phyloP scores from a whole-genome alignment of 2,888 invertebrate species.

The Emmelina monodactyla region DNA sequence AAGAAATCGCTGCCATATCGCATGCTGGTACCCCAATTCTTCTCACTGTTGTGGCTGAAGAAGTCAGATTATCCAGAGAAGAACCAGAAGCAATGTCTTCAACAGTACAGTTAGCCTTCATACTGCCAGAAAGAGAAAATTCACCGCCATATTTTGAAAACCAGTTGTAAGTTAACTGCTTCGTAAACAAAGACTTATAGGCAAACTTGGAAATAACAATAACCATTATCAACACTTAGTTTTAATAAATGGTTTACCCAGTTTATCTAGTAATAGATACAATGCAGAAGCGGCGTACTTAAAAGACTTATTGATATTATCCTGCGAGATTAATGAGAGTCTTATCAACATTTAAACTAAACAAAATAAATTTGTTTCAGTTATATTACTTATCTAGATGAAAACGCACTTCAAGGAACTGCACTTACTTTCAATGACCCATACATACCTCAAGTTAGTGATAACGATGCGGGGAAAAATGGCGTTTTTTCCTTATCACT shows the following conservation, averaged over 20 bases:
- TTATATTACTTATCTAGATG: conserved; percentile 78
- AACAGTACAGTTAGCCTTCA: conserved; percentile 83
- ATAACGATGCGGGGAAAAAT: conserved; percentile 82
- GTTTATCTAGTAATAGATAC: no score
- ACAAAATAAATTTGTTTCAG: no score
- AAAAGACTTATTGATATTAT: no score
- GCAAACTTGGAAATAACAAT: no score
- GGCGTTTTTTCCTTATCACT: conserved; percentile 82
- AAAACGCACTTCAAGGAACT: conserved; percentile 84
- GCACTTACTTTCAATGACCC: conserved; percentile 75
- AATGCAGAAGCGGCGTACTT: no score
- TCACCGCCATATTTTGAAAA: conserved; percentile 82
- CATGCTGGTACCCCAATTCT: conserved; percentile 85
- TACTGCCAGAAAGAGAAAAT: conserved; percentile 79
- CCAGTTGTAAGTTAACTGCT: conserved; percentile 78
- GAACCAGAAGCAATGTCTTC: conserved; percentile 83
- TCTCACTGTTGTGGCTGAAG: conserved; percentile 85
- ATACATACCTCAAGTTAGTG: conserved; percentile 75
- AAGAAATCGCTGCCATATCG: conserved; percentile 81
- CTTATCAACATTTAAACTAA: no score
- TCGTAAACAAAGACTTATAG: no score
- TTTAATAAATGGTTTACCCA: no score
- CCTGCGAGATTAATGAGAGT: no score
- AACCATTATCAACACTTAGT: no score
- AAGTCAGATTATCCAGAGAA: conserved; percentile 75